Evolutionary conservation across 2,888 invertebrate species (phyloP).

Genomic region (Lottia gigantea): DNA sequence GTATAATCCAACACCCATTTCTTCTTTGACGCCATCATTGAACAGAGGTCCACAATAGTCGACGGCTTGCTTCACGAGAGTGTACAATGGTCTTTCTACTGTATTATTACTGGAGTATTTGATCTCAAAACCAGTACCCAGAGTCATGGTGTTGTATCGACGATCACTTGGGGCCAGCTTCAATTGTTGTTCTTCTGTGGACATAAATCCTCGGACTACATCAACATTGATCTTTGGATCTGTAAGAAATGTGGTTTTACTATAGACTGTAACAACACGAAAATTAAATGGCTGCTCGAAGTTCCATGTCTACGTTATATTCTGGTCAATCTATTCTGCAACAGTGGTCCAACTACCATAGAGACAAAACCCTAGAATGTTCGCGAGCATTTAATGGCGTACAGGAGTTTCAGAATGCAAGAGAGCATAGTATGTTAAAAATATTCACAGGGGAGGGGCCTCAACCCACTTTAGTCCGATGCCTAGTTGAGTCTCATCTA

Average conservation of each 20-base stretch:
- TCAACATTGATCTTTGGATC: conserved; percentile 28
- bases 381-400: no score
- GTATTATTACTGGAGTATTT: conserved; percentile 21
- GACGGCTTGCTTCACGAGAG: conserved; percentile 38
- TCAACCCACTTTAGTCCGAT: no score
- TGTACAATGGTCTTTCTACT: conserved; percentile 12
- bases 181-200: conserved; percentile 41
- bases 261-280: no score
- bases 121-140: conserved; percentile 45
- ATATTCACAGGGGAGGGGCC: no score
- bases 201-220: conserved; percentile 40
- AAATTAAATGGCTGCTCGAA: no score
- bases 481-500: no score
- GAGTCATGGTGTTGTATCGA: conserved; percentile 40
- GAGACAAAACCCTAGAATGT: no score
- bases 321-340: no score
- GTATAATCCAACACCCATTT: conserved; percentile 46
- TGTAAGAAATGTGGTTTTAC: conserved; percentile 10
- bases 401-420: no score
- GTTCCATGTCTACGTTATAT: no score
- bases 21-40: conserved; percentile 24
- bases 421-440: no score
- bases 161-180: conserved; percentile 40
- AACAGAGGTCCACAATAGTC: conserved; percentile 47
- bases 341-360: no score